Conservation (phyloP, 1,140 invertebrate species). For the Nilaparvata lugens region DNA sequence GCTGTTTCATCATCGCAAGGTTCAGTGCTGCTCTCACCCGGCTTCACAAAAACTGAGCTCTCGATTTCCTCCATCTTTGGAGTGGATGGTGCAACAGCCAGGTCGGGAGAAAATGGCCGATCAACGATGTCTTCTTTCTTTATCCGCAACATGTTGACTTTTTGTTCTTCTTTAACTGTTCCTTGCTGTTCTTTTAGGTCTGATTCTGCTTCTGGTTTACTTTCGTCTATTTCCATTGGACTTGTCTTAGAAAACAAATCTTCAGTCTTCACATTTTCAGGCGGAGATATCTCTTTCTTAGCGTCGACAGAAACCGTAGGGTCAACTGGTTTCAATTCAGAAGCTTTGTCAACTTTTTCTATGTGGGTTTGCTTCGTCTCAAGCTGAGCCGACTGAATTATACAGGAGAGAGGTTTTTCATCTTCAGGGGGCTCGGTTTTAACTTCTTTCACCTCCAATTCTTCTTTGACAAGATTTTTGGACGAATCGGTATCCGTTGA, state of each 20-base stretch:
- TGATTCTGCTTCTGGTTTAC: slow-evolving; percentile 8
- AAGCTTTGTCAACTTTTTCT: no score
- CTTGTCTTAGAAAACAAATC: not conserved
- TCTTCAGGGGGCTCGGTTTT: slow-evolving; percentile 30
- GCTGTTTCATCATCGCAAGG: slow-evolving; percentile 20
- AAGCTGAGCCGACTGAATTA: no score
- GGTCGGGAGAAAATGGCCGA: slow-evolving; percentile 5
- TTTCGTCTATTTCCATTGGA: slow-evolving; percentile 7
- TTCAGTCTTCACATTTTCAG: slow-evolving; percentile 1
- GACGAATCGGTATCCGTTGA: not conserved
- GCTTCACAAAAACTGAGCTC: slow-evolving; percentile 17
- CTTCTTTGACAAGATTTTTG: slow-evolving; percentile 7
- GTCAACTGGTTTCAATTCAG: no score
- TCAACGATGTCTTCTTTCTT: slow-evolving; percentile 22
- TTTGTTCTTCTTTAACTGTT: slow-evolving; percentile 25
- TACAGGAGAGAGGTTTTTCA: slow-evolving; percentile 12
- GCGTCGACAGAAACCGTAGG: no score
- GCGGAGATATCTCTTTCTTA: not conserved
- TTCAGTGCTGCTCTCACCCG: slow-evolving; percentile 22
- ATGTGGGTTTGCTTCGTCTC: no score
- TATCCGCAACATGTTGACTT: slow-evolving; percentile 28
- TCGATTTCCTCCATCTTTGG: slow-evolving; percentile 18
- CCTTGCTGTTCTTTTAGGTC: slow-evolving; percentile 2
- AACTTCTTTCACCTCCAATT: slow-evolving; percentile 11
- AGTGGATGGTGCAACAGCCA: slow-evolving; percentile 12